These are phyloP conservation scores for Trypoxylon attenuatum DNA, from an alignment of 2,888 invertebrate species.

Conservation along the genomic window DNA sequence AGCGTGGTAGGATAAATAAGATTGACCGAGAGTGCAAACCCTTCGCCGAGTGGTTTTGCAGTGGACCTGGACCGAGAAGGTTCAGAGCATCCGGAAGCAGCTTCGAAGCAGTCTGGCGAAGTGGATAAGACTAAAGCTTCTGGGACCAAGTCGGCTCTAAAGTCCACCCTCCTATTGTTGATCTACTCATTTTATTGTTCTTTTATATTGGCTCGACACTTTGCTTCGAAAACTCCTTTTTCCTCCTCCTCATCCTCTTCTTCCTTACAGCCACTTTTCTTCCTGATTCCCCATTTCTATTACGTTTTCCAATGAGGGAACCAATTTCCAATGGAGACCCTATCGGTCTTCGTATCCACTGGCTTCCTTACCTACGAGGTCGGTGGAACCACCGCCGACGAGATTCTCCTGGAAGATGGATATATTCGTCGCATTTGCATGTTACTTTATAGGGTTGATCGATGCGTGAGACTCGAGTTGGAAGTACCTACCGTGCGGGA, in stretches of 20 bases:
- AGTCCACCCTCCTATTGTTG: slow-evolving; percentile 55
- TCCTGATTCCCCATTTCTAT: slow-evolving; percentile 9
- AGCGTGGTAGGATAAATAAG: slow-evolving; percentile 30
- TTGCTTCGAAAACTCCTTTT: slow-evolving; percentile 26
- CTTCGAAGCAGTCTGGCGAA: neutral
- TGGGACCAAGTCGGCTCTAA: slow-evolving; percentile 35
- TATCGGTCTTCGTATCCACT: too few relatives aligned
- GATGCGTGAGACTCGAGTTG: too few relatives aligned
- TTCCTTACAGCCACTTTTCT: slow-evolving; percentile 23
- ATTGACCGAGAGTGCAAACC: slow-evolving; percentile 37
- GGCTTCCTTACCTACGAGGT: too few relatives aligned
- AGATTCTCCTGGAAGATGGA: neutral
- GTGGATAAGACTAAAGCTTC: slow-evolving; percentile 16
- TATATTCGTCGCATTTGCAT: slow-evolving; percentile 5
- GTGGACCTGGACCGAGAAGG: too few relatives aligned
- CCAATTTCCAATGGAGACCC: too few relatives aligned
- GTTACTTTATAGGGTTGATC: too few relatives aligned
- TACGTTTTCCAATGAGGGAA: too few relatives aligned
- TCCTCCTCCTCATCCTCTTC: slow-evolving; percentile 18
- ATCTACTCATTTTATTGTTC: slow-evolving; percentile 67
- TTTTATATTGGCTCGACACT: slow-evolving; percentile 62
- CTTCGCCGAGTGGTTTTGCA: neutral
- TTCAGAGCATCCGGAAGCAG: too few relatives aligned
- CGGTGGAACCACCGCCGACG: neutral
- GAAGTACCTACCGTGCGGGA: too few relatives aligned